phyloP scores from a whole-genome alignment of 2,888 invertebrate genomes.

The Drosophila picticornis region DNA sequence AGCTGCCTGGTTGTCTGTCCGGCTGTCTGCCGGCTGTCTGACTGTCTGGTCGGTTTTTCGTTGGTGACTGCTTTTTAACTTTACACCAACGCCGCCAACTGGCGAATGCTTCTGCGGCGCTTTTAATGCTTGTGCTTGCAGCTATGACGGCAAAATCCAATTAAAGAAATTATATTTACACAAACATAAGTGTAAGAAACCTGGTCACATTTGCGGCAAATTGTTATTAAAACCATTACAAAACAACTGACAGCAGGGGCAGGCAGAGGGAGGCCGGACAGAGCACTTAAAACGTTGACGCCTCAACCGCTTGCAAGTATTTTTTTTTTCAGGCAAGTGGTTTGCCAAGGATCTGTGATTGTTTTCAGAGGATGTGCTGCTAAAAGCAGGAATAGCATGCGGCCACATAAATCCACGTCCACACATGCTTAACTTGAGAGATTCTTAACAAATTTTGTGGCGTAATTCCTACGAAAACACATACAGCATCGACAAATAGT shows the following conservation, averaged over 20 bases:
- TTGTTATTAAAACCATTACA: constrained; percentile 78
- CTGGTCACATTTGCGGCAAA: constrained; percentile 74
- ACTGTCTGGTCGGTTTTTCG: constrained; percentile 38
- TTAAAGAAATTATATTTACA: constrained; percentile 79
- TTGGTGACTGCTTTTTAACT: constrained; percentile 52
- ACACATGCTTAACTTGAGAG: constrained; percentile 68
- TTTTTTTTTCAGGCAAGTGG: constrained; percentile 47
- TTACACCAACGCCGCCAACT: constrained; percentile 66
- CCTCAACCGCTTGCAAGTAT: constrained; percentile 58
- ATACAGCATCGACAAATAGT: constrained; percentile 23
- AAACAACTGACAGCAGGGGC: constrained; percentile 38
- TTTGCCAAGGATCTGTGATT: constrained; percentile 66
- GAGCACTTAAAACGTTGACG: constrained; percentile 71
- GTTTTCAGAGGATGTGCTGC: constrained; percentile 60
- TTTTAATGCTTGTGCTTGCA: constrained; percentile 58
- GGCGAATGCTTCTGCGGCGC: constrained; percentile 60
- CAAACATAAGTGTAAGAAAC: constrained; percentile 43
- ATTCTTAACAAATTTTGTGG: constrained; percentile 67
- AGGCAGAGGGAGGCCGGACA: not conserved
- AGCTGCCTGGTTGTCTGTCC: constrained; percentile 55
- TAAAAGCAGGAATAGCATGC: constrained; percentile 50
- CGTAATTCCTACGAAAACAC: constrained; percentile 71
- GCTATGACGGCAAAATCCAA: constrained; percentile 73
- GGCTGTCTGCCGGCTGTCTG: constrained; percentile 9
- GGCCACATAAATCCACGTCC: constrained; percentile 36